Base-by-base conservation (phyloP, 1,140 invertebrate genomes). In the Galleria mellonella region DNA sequence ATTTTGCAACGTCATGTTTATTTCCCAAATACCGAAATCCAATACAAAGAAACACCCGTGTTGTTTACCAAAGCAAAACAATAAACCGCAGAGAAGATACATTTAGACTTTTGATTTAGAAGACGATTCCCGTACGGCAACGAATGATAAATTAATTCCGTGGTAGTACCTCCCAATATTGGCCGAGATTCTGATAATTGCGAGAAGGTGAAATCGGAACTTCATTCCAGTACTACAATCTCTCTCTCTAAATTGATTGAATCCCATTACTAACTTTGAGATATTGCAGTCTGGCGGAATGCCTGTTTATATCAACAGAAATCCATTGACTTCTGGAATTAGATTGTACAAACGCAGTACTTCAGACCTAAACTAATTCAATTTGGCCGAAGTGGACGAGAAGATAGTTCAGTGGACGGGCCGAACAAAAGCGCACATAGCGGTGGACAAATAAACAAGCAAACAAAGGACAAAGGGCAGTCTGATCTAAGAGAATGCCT, bases 251-350 rank as follows among this genome's bases (percentile, higher is more conserved):
- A 23, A 23, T 23, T 3, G 17, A 23, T 23, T 23, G 9, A 38
- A 48, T 31, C 38, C 28, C 9, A 48, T 42, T 48, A 49, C 28
- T 5, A 36, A 43, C 33, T 39, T 43, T 12, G 36, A 13, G 35
- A 31, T 47, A 36, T 49, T 42, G 33, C 33, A 42, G 40, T 8
- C 48, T 33, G 41, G 30, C 28, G 15, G 29, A 37, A 29, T 36
- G 12, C 44, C 30, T 39, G 44, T 51, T 37, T 42, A 28, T 36
- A 37, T 41, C 42, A 56, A 70, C 66, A 61, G 60, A 66, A 70
- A 76, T 65, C 63, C 60, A 76, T 76, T 76, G 72, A 76, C 70
- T 69, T 69, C 69, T 59, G 43, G 60, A 70, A 69, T 67, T 73
- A 71, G 69, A 73, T 72, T 59, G 55, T 37, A n/a, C 43, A 37